Conservation (phyloP, 2,797 vertebrate species). For the Enteromius argenteus region DNA sequence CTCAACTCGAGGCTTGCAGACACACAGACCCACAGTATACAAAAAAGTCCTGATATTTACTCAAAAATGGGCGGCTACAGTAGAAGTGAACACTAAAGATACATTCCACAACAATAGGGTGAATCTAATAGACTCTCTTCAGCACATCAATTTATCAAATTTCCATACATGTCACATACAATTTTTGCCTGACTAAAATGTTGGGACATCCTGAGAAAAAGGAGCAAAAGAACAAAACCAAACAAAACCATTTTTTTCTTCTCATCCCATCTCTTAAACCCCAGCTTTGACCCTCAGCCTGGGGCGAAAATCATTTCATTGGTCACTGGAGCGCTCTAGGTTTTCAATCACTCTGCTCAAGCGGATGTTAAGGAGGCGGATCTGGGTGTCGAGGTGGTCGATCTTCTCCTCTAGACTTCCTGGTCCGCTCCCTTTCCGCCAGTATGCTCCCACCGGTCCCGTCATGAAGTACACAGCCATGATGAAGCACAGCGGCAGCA, state of each 20-base stretch:
- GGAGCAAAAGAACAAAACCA: conserved; percentile 17
- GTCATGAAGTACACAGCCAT: conserved; percentile 97
- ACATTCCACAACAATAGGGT: background rate
- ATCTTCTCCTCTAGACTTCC: conserved; percentile 93
- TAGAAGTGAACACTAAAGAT: conserved; percentile 39
- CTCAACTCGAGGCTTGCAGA: conserved; percentile 13
- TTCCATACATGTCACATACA: conserved; percentile 47
- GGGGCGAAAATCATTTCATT: conserved; percentile 67
- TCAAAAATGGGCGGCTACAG: conserved; percentile 60
- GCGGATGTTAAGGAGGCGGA: conserved; percentile 94
- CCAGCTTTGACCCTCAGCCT: background rate
- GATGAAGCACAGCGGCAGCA: conserved; percentile 92
- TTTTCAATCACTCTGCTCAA: conserved; percentile 92
- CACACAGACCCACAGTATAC: conserved; percentile 44
- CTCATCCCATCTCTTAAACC: conserved; percentile 6
- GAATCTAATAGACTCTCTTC: background rate
- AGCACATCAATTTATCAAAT: conserved; percentile 60
- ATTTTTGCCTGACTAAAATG: conserved; percentile 33
- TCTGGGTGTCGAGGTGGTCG: conserved; percentile 93
- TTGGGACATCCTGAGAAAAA: conserved; percentile 58
- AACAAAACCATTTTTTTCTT: conserved; percentile 26
- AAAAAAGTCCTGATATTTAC: conserved; percentile 68
- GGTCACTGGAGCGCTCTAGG: conserved; percentile 85
- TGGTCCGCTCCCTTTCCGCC: conserved; percentile 81
- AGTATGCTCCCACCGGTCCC: conserved; percentile 90